Conservation (phyloP, 1,140 invertebrate genomes). For the Diabrotica undecimpunctata region DNA sequence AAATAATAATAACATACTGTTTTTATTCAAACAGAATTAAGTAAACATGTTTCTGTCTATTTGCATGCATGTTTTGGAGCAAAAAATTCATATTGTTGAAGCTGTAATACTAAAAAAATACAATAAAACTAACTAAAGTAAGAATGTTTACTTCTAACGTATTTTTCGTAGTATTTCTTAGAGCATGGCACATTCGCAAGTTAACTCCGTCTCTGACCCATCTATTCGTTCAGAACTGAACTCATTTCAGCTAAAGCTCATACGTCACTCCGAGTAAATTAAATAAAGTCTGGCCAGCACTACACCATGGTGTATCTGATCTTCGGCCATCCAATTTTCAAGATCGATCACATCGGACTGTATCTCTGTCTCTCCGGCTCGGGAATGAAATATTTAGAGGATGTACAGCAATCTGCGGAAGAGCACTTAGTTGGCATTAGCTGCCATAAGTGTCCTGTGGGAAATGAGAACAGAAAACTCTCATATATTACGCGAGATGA, state of each 20-base stretch:
- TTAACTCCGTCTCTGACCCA: conserved; percentile 6
- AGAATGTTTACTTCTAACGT: too few species aligned
- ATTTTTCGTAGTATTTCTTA: neutral
- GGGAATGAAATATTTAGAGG: conserved; percentile 25
- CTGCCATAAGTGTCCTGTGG: conserved; percentile 18
- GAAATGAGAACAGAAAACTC: conserved; percentile 18
- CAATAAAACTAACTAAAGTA: too few species aligned
- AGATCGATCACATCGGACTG: conserved; percentile 22
- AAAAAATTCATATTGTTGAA: too few species aligned
- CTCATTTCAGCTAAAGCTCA: conserved; percentile 28
- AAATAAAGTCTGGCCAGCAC: conserved; percentile 27
- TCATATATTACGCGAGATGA: conserved; percentile 15
- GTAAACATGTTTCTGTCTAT: too few species aligned
- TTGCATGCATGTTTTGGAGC: too few species aligned
- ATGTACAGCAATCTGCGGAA: conserved; percentile 22
- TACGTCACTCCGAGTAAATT: conserved; percentile 31
- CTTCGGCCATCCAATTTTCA: conserved; percentile 23
- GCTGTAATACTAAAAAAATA: too few species aligned
- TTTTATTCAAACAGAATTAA: too few species aligned
- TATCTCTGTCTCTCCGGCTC: conserved; percentile 6
- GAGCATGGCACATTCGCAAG: neutral
- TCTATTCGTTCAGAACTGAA: conserved; percentile 18
- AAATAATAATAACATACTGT: too few species aligned
- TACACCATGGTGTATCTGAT: conserved; percentile 22
- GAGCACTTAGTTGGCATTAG: conserved; percentile 23